Conservation (phyloP, 2,797 vertebrate genomes). For the Manis pentadactyla region DNA sequence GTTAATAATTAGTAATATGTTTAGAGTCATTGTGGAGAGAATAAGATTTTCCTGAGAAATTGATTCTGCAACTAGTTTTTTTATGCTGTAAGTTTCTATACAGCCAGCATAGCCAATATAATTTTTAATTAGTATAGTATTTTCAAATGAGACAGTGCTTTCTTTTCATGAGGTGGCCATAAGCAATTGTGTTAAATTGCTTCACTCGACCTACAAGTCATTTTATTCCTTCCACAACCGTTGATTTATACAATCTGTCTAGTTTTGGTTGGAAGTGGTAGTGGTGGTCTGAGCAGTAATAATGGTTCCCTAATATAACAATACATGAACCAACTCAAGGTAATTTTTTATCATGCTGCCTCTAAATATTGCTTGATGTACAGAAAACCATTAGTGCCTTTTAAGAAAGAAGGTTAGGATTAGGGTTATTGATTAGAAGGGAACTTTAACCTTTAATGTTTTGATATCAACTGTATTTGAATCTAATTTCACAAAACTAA, state of each 20-base stretch:
- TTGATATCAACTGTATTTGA: not conserved
- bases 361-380: not conserved
- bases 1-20: not conserved
- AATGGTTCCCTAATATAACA: not conserved
- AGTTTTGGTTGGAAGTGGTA: conserved; percentile 25
- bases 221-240: not conserved
- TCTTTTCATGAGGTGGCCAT: not conserved
- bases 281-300: not conserved
- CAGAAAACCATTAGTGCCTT: not conserved
- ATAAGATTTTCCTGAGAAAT: conserved; percentile 21
- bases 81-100: not conserved
- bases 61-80: not conserved
- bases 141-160: conserved; percentile 37
- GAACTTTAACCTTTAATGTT: conserved; percentile 12
- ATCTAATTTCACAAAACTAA: conserved; percentile 46
- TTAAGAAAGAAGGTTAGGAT: not conserved
- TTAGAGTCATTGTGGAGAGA: conserved; percentile 4
- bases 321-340: not conserved
- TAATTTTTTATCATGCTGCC: not conserved
- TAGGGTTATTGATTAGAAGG: not conserved
- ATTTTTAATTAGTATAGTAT: not conserved
- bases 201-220: not conserved
- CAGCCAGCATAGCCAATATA: not conserved
- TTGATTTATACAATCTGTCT: not conserved
- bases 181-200: conserved; percentile 9